Conservation (phyloP, 2,797 vertebrate species). For the Sternarchorhynchus goeldii region DNA sequence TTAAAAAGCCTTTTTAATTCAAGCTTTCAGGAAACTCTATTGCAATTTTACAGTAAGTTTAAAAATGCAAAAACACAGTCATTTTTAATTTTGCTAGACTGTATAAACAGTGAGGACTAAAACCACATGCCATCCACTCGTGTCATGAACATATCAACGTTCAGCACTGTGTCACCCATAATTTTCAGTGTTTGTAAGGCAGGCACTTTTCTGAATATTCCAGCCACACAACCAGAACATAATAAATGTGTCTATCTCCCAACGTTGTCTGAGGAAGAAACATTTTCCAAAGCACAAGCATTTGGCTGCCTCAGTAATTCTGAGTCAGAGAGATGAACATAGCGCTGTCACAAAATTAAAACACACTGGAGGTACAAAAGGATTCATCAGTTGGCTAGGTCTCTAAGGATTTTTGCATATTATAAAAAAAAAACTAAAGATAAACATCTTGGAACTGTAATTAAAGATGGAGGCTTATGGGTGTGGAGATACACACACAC, state of each 20-base stretch:
- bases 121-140: too few species aligned
- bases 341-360: not conserved
- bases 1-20: too few species aligned
- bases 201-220: constrained; percentile 31
- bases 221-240: constrained; percentile 20
- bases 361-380: constrained; percentile 9
- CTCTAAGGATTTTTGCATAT: constrained; percentile 7
- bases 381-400: not conserved
- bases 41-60: too few species aligned
- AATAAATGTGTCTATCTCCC: constrained; percentile 30
- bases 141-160: not conserved
- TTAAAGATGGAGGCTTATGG: constrained; percentile 19
- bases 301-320: constrained; percentile 9
- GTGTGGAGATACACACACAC: constrained; percentile 10
- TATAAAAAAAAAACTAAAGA: constrained; percentile 14
- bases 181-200: constrained; percentile 11
- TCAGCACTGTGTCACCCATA: not conserved
- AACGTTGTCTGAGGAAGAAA: constrained; percentile 18
- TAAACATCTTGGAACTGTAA: constrained; percentile 1
- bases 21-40: too few species aligned
- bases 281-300: constrained; percentile 23
- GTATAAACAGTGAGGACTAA: too few species aligned
- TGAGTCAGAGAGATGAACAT: constrained; percentile 18
- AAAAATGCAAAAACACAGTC: too few species aligned
- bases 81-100: too few species aligned